phyloP scores from a whole-genome alignment of 2,113 vertebrate species.

The Azemiops feae region DNA sequence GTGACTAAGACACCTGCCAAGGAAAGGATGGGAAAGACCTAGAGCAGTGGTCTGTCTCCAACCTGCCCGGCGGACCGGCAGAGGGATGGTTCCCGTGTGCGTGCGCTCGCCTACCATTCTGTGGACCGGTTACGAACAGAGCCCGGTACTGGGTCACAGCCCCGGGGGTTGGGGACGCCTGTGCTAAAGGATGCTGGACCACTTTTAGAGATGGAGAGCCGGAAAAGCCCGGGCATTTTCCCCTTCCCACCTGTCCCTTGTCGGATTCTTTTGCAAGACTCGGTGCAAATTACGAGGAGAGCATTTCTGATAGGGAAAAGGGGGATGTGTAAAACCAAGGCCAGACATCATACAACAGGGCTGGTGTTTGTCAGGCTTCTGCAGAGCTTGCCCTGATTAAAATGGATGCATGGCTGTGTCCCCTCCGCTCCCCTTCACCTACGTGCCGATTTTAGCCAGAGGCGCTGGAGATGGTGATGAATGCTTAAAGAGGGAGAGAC shows the following conservation, averaged over 20 bases:
- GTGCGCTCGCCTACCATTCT: background rate
- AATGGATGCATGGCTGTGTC: background rate
- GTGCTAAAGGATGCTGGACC: background rate
- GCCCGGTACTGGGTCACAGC: background rate
- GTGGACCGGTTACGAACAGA: background rate
- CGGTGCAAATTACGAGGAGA: background rate
- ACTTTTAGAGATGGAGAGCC: background rate
- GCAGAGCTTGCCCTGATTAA: background rate
- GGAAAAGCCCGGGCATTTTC: accelerated
- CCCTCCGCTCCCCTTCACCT: background rate
- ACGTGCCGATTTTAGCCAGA: background rate
- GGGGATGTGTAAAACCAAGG: background rate
- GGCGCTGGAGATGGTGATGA: background rate
- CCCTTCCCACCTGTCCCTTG: background rate
- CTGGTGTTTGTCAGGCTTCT: background rate
- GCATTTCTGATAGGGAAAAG: background rate
- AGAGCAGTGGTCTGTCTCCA: too few species aligned
- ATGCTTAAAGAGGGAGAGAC: background rate
- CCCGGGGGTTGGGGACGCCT: too few species aligned
- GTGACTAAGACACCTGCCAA: background rate
- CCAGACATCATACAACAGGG: background rate
- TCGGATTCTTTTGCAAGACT: too few species aligned
- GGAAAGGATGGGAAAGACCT: background rate
- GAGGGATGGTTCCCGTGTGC: too few species aligned
- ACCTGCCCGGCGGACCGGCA: too few species aligned